Conservation (phyloP, 1,140 invertebrate species). For the Anagrus nilaparvatae region DNA sequence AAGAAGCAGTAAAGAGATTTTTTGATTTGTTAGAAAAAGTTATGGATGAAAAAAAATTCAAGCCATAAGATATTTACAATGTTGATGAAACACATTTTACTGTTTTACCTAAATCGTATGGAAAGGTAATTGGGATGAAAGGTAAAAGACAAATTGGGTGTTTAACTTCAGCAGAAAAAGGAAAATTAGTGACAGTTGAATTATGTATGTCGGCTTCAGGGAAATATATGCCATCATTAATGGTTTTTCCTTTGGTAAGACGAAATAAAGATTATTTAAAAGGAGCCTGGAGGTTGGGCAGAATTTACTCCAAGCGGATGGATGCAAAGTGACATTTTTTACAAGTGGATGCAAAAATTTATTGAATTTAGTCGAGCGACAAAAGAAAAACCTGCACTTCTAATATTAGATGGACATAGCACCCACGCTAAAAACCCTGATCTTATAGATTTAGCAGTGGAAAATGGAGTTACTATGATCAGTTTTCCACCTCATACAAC, state of each 20-base stretch:
- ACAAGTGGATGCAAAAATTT: conserved; percentile 24
- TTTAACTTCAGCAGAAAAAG: conserved; percentile 24
- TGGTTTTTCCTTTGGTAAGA: conserved; percentile 22
- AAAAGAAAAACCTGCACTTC: conserved; percentile 20
- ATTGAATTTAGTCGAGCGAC: conserved; percentile 21
- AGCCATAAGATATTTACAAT: conserved; percentile 21
- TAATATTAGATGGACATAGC: conserved; percentile 29
- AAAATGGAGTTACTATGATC: conserved; percentile 18
- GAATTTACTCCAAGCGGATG: conserved; percentile 24
- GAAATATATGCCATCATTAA: conserved; percentile 25
- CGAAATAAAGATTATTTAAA: conserved; percentile 14
- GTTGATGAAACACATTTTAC: conserved; percentile 26
- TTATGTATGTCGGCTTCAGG: conserved; percentile 25
- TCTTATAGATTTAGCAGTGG: conserved; percentile 14
- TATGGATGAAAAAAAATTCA: conserved; percentile 18
- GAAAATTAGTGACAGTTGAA: conserved; percentile 19
- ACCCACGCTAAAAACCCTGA: conserved; percentile 23
- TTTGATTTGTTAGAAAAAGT: conserved; percentile 16
- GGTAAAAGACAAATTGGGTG: conserved; percentile 27
- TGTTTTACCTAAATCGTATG: conserved; percentile 21
- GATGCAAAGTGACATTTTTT: conserved; percentile 15
- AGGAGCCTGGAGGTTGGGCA: conserved; percentile 28
- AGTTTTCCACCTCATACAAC: conserved; percentile 24
- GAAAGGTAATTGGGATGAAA: conserved; percentile 22
- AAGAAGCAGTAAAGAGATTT: conserved; percentile 14